Evolutionary conservation across 1,140 invertebrate genomes (phyloP), one percentile per base, ranked within the genome.

Genomic region (Drosophila rufa): DNA sequence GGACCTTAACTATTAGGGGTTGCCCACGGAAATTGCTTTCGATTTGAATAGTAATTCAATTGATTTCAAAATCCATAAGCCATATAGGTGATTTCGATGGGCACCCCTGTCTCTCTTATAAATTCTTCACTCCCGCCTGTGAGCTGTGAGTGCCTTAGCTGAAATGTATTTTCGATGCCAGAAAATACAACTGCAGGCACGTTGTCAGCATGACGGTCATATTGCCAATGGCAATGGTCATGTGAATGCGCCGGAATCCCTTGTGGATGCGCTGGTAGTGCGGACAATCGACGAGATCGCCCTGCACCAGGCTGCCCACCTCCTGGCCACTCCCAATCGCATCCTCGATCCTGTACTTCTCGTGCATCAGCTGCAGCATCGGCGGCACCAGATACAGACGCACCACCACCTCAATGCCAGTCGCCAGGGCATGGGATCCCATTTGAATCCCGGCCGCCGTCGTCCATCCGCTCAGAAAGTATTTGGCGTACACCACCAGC

Each of bases 271-370:
- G 94, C 67, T 95, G 93, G 84, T 96, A 96, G 56, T 95, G 94
- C 0, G 95, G 95, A 82, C 95, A 96, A 43, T 95, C 92, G 12
- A 94, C 93, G 2, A 96, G 87, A 22, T 94, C 93, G 3, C 95
- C 95, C 2, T 94, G 93, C 50, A 95, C 93, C 42, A 95, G 93
- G 62, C 93, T 93, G 22, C 96, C 96, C 7, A 96, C 93, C 92
- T 96, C 96, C 66, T 94, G 93, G 0, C 96, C 96, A n/a, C 96
- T 94, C 19, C 95, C 96, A 9, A 95, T 95, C 14, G 94, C 94
- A n/a, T 93, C 93, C 93, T 96, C 96, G 12, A 96, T 93, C n/a
- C 92, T 93, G 47, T 94, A 95, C 78, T 96, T 96, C 25, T 93
- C 92, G 8, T 93, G 93, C 78, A 96, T 96, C 1, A 96, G 85